Evolutionary conservation across 2,888 invertebrate genomes (phyloP).

Genomic region (Griposia aprilina): DNA sequence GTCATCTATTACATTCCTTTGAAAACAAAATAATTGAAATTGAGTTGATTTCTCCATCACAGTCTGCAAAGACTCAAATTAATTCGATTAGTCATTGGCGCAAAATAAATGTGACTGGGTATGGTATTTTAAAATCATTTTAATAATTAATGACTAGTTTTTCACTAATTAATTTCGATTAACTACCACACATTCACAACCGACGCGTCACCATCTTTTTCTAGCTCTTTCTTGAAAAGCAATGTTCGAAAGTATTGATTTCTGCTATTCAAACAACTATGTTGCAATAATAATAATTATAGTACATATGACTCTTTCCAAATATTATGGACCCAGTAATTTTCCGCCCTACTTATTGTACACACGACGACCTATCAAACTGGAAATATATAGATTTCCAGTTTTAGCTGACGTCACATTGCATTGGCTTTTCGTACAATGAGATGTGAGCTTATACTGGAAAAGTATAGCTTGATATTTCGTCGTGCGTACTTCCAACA

Average conservation of each 20-base stretch:
- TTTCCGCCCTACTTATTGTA: neutral
- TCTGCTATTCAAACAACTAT: neutral
- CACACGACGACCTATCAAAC: too few species aligned
- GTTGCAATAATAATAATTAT: neutral
- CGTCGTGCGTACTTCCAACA: neutral
- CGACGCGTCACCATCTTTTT: neutral
- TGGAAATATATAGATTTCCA: too few species aligned
- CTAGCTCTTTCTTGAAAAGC: neutral
- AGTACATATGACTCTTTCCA: neutral
- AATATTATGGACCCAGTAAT: neutral
- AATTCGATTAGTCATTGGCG: neutral
- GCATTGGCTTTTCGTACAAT: too few species aligned
- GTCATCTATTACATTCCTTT: neutral
- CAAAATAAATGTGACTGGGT: constrained; percentile 5
- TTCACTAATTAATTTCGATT: constrained; percentile 32
- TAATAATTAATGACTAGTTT: neutral
- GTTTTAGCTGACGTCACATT: too few species aligned
- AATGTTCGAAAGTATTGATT: neutral
- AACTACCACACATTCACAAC: constrained; percentile 26
- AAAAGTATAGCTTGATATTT: too few species aligned
- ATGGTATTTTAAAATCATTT: constrained; percentile 6
- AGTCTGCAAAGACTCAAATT: neutral
- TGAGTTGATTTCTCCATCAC: neutral
- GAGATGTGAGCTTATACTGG: too few species aligned
- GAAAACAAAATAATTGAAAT: neutral